A percentile compares a stretch with the other conserved stretches of the same genome.
Evolutionary conservation across 2,113 vertebrate species (phyloP).

Genomic region (Entelurus aequoreus): DNA sequence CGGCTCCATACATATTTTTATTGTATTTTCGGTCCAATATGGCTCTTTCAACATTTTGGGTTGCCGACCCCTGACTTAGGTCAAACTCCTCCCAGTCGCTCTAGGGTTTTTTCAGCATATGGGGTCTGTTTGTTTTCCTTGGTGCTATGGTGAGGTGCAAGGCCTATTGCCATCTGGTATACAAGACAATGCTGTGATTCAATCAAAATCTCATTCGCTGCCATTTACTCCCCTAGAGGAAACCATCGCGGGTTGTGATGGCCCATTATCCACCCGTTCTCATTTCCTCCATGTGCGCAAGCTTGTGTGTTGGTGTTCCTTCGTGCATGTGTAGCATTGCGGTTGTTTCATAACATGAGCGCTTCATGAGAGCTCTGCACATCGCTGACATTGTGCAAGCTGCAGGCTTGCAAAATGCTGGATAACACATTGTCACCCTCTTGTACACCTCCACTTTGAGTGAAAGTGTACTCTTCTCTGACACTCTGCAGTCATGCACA

Average conservation of each 20-base stretch:
- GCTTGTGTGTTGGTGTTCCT: constrained; percentile 20
- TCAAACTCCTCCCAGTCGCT: not conserved
- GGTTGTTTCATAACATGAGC: constrained; percentile 34
- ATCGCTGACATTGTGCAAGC: constrained; percentile 12
- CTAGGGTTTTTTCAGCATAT: constrained; percentile 30
- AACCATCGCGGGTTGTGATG: constrained; percentile 62
- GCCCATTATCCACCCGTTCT: constrained; percentile 66
- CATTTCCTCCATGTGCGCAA: constrained; percentile 62
- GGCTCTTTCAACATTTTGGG: too few species aligned
- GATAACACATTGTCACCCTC: constrained; percentile 4
- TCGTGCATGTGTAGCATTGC: constrained; percentile 14
- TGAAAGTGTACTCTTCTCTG: constrained; percentile 6
- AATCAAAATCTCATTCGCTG: constrained; percentile 64
- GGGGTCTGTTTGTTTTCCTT: constrained; percentile 32
- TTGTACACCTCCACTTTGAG: constrained; percentile 7
- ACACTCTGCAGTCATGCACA: constrained; percentile 3
- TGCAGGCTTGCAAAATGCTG: not conserved
- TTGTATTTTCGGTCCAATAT: too few species aligned
- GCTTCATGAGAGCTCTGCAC: constrained; percentile 27
- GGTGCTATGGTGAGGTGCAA: constrained; percentile 48
- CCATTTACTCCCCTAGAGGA: constrained; percentile 62
- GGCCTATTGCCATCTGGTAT: constrained; percentile 56
- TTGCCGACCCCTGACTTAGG: not conserved
- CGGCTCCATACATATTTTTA: too few species aligned
- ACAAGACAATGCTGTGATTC: constrained; percentile 63